Evolutionary conservation across 2,888 invertebrate species (phyloP), one percentile per base, ranked within the genome.

Genomic region (Euspilapteryx auroguttella): DNA sequence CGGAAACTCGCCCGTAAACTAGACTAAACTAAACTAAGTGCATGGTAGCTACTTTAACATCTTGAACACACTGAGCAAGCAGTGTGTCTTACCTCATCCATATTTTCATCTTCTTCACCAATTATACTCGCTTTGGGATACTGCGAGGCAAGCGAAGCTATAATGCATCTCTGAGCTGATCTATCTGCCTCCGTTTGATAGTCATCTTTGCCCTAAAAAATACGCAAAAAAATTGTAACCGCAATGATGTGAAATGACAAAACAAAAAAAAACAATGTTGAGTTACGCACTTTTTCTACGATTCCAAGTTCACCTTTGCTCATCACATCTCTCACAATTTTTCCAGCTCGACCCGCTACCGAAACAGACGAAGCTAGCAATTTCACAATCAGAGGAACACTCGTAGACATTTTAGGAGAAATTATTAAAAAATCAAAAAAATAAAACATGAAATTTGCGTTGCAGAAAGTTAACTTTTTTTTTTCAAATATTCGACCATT

Each of bases 161-260:
- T 82, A 34, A 99, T 99, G 54, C 94, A 95, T 37, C 83, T 81
- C 62, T 99, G 97, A 0, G 95, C 96, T 14, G 91, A 89, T 38
- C 98, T 82, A 56, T 99, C 99, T 4, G 99, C 99, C 75, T 96
- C 95, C 3, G 99, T 99, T 79, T 99, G 98, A 24, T 93, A 80
- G 68, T 99, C 98, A 77, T 95, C 89, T 50, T 86, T 86, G 12
- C 89, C 94, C 85, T 89, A 46, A 29, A 52, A 32, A 24, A 17
- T 17, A 17, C 17, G 8, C 5, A 6, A 17, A 17, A 17, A 6
- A 17, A 17, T 8, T 17, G 5, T 17, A 17, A 17, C 17, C 8
- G 17, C 5, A 17, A 17, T 6, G 17, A 6, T 17, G 8, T 5
- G 17, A 8, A 17, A 17, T 31, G n/a, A 25, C 15, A 30, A 23